phyloP scores from a whole-genome alignment of 2,113 vertebrate genomes.

The Anoura caudifer region DNA sequence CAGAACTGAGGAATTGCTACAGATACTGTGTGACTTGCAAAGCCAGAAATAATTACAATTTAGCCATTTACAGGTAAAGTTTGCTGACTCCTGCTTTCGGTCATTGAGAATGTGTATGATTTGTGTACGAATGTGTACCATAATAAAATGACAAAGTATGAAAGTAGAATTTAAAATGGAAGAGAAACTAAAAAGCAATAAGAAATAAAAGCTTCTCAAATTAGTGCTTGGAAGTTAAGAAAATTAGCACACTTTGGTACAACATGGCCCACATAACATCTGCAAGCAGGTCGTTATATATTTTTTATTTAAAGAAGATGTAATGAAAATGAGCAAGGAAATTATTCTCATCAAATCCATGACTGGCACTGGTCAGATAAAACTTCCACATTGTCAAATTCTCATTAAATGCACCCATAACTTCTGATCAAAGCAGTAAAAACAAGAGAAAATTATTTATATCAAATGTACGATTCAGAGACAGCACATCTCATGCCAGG shows the following conservation, averaged over 20 bases:
- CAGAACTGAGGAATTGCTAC: neutral
- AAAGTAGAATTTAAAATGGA: neutral
- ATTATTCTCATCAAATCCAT: neutral
- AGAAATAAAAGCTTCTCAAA: neutral
- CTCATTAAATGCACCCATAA: neutral
- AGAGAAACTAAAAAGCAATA: neutral
- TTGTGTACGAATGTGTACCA: neutral
- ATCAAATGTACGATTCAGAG: conserved; percentile 26
- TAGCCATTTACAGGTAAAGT: neutral
- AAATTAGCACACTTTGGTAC: neutral
- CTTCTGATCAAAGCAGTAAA: neutral
- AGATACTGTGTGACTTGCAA: neutral
- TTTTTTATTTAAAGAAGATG: conserved; percentile 7
- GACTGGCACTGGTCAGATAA: neutral
- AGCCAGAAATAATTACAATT: neutral
- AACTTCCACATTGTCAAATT: neutral
- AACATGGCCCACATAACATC: neutral
- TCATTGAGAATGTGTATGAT: neutral
- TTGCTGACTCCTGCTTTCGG: neutral
- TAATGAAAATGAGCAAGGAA: neutral
- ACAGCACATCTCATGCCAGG: neutral
- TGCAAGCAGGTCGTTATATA: neutral
- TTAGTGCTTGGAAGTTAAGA: neutral
- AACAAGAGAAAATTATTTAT: conserved; percentile 14
- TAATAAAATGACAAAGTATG: neutral